Evolutionary conservation across 1,140 invertebrate genomes (phyloP).

Genomic region (Diabrotica undecimpunctata): DNA sequence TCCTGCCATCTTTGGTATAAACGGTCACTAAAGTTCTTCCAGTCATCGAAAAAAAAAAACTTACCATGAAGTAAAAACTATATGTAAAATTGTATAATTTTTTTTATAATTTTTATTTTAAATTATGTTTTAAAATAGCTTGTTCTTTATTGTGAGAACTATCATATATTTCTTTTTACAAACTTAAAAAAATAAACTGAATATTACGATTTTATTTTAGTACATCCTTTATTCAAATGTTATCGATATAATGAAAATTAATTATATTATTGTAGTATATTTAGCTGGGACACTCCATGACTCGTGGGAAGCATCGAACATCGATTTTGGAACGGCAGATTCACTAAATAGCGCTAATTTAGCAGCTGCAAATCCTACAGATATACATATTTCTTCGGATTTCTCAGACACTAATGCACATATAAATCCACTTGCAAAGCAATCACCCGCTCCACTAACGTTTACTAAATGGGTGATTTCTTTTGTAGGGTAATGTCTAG

Average conservation of each 20-base stretch:
- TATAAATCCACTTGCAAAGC: conserved; percentile 60
- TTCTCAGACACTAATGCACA: conserved; percentile 50
- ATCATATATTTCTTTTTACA: too few species aligned
- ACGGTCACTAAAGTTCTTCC: too few species aligned
- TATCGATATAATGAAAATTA: not conserved
- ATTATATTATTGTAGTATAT: not conserved
- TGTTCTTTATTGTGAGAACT: too few species aligned
- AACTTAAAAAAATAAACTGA: too few species aligned
- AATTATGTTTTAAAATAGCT: too few species aligned
- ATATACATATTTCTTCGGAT: conserved; percentile 51
- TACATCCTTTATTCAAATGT: too few species aligned
- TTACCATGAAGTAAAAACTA: too few species aligned
- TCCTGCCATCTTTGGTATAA: too few species aligned
- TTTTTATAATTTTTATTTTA: too few species aligned
- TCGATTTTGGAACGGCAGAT: conserved; percentile 27
- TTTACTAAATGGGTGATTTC: conserved; percentile 51
- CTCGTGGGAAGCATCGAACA: conserved; percentile 23
- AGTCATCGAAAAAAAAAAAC: too few species aligned
- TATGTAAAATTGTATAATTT: too few species aligned
- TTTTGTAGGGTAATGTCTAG: conserved; percentile 50
- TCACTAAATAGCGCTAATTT: conserved; percentile 48
- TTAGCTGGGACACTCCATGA: not conserved
- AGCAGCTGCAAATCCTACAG: conserved; percentile 55
- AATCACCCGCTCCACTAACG: conserved; percentile 65
- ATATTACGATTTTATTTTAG: too few species aligned